Base-by-base conservation (phyloP, 2,888 invertebrate species). In the Rotaria sp. region DNA sequence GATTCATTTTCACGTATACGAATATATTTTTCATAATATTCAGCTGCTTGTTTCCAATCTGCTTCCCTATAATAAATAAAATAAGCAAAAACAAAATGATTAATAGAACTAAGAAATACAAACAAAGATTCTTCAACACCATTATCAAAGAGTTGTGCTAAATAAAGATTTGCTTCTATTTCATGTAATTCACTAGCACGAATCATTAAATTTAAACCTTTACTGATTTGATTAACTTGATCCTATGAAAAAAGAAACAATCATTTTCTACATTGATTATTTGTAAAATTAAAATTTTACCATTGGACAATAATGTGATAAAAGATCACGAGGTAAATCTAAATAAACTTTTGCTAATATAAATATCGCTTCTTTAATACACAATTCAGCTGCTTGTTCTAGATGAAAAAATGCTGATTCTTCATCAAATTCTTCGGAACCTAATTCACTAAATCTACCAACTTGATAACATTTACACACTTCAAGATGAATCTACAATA, bases 381-480 rank as follows among this genome's bases (percentile, higher is more conserved):
- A 92, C 75, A 93, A 92, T 85, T 92, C 90, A 10, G 92, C 92
- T 3, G 93, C 92, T 87, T 91, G 91, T 87, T 92, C 90, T 89
- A 93, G 90, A 88, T 93, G 93, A 89, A 91, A 93, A 59, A 93
- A 88, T 35, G 92, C 93, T 10, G 93, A 91, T 85, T 91, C 90
- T 88, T 91, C 90, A 89, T 93, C 93, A 86, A 92, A 92, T 30
- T 89, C 89, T 30, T 89, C 89, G 48, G 50, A 30, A 18, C 30
- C 85, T 11, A 55, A n/a, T 30, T 85, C 87, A 67, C 89, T 89
- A 88, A 92, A 93, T 26, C 93, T 90, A 21, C 92, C 92, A 55
- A 92, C 88, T 88, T 93, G 93, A 88, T 93, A 92, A 89, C 93
- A 93, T 88, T 92, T 92, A 30, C 92, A 92, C 89, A 93, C 89